phyloP scores from a whole-genome alignment of 2,888 invertebrate genomes.

The Globia sparganii region DNA sequence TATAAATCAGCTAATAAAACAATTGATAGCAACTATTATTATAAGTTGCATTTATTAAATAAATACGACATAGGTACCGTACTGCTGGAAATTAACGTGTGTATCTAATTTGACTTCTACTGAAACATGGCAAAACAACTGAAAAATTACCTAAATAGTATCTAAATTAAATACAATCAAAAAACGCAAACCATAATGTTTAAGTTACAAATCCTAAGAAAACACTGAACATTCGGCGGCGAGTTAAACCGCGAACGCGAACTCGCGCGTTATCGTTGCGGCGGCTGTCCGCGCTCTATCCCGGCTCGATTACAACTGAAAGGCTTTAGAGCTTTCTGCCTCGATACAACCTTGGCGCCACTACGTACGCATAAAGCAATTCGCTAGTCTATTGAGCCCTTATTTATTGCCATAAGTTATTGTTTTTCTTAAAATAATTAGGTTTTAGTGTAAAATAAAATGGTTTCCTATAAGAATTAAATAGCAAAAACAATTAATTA shows the following conservation, averaged over 20 bases:
- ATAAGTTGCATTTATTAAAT: not conserved
- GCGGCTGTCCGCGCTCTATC: constrained; percentile 60
- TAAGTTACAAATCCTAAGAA: constrained; percentile 50
- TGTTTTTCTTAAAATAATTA: not conserved
- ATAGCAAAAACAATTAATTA: not conserved
- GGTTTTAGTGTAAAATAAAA: not conserved
- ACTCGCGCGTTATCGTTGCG: constrained; percentile 62
- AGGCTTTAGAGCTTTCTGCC: constrained; percentile 67
- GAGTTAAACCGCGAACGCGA: constrained; percentile 59
- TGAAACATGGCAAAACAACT: not conserved
- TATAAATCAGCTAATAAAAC: no score
- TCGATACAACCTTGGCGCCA: constrained; percentile 57
- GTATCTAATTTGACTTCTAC: constrained; percentile 1
- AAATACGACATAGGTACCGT: not conserved
- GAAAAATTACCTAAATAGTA: not conserved
- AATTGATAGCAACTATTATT: no score
- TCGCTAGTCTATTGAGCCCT: not conserved
- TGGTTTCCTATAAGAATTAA: not conserved
- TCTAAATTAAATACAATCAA: constrained; percentile 15
- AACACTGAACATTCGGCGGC: constrained; percentile 57
- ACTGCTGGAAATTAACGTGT: not conserved
- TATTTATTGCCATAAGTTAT: not conserved
- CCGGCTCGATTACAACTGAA: constrained; percentile 70
- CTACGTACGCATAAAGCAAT: constrained; percentile 63
- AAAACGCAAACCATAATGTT: constrained; percentile 60